A percentile compares a stretch with the other conserved stretches of the same genome.
Evolutionary conservation across 2,113 vertebrate genomes (phyloP).

Genomic region (Sceloporus undulatus): DNA sequence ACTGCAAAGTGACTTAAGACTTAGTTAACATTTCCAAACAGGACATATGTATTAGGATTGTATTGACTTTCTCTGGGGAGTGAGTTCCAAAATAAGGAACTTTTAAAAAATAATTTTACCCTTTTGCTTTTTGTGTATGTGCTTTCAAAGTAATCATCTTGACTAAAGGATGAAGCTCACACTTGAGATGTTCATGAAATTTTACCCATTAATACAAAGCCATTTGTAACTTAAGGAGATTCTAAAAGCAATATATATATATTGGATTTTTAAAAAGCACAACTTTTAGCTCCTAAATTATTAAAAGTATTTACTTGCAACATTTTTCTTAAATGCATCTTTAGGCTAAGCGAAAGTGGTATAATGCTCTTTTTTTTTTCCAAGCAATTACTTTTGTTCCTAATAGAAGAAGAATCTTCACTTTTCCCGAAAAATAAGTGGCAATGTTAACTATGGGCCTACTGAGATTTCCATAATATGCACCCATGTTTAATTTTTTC

Average conservation of each 20-base stretch:
- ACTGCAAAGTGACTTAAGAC: not conserved
- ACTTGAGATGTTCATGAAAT: constrained; percentile 20
- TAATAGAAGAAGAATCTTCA: constrained; percentile 14
- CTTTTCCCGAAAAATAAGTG: constrained; percentile 19
- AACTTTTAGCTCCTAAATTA: constrained; percentile 13
- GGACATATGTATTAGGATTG: not conserved
- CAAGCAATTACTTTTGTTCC: not conserved
- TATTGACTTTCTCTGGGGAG: not conserved
- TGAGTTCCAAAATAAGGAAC: not conserved
- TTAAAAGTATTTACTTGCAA: constrained; percentile 32
- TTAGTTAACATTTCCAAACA: constrained; percentile 7
- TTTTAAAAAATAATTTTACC: constrained; percentile 18
- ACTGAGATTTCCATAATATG: rapidly evolving
- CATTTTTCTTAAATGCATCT: constrained; percentile 39
- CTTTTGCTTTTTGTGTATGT: constrained; percentile 11
- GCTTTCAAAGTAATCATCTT: constrained; percentile 38
- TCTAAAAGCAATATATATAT: constrained; percentile 13
- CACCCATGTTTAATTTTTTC: not conserved
- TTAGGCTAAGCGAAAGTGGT: not conserved
- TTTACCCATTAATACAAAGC: constrained; percentile 20
- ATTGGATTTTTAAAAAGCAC: constrained; percentile 5
- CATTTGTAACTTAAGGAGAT: constrained; percentile 27
- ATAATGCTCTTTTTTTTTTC: constrained; percentile 40
- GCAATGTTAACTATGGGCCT: constrained; percentile 15
- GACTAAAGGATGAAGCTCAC: not conserved